Conservation (phyloP, 2,113 vertebrate species). For the Otis tarda region DNA sequence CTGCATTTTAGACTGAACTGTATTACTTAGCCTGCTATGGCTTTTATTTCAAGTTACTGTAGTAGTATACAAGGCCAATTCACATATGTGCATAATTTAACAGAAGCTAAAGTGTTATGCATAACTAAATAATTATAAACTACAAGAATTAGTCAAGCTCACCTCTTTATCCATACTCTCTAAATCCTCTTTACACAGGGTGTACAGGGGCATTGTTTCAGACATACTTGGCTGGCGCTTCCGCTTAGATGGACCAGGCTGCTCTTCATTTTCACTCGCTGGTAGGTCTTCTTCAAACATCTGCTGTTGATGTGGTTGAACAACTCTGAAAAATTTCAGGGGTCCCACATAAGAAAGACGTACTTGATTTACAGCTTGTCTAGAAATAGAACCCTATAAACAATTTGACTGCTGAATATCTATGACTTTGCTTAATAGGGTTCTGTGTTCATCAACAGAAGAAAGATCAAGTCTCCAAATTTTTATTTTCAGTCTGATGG, state of each 20-base stretch:
- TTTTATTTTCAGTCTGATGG: neutral
- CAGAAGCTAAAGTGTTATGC: neutral
- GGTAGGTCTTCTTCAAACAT: slow-evolving; percentile 75
- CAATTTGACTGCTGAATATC: neutral
- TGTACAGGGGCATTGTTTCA: slow-evolving; percentile 95
- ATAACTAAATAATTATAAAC: neutral
- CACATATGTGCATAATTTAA: neutral
- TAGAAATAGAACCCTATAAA: neutral
- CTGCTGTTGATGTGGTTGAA: slow-evolving; percentile 77
- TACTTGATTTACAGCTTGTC: neutral
- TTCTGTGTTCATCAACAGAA: neutral
- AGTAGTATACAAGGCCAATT: neutral
- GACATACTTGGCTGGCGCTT: slow-evolving; percentile 97
- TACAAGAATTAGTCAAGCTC: slow-evolving; percentile 51
- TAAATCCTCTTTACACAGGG: slow-evolving; percentile 94
- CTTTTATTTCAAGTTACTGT: neutral
- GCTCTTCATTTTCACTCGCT: slow-evolving; percentile 77
- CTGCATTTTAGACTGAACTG: neutral
- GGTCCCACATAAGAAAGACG: slow-evolving; percentile 35
- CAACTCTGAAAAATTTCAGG: slow-evolving; percentile 79
- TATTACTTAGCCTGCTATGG: neutral
- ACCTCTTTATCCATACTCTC: slow-evolving; percentile 99
- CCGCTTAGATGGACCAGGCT: slow-evolving; percentile 85
- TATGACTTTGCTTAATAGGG: neutral
- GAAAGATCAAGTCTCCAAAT: neutral